Evolutionary conservation across 2,113 vertebrate species (phyloP), one percentile per base, ranked within the genome.

Genomic region (Uropsilus gracilis): DNA sequence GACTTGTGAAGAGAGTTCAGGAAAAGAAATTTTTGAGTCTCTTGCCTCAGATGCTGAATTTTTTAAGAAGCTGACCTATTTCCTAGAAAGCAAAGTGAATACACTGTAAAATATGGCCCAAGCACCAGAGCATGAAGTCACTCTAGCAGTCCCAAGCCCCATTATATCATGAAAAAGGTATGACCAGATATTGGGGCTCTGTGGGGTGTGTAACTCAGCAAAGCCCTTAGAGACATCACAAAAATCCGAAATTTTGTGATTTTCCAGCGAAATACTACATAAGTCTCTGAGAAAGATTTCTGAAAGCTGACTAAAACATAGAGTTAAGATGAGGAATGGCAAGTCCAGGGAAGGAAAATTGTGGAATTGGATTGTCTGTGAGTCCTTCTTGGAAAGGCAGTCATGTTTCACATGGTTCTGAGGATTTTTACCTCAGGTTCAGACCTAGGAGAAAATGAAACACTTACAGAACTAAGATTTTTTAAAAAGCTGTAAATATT

Each of bases 51-150:
- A 72, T 63, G 76, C 2, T 82, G 26, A 85, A 81, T 73, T 88
- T 95, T 96, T 95, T 32, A 97, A 94, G 61, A 93, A 83, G 48
- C 10, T 85, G 61, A 87, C 72, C 81, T 18, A 92, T 71, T 91
- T 95, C 87, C 76, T 80, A 68, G 86, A 91, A 93, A 94, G 57
- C 57, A 42, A 91, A 96, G 64, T 86, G 57, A 89, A 90, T 75
- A 78, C 6, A 32, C 8, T 37, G 4, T 44, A 89, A 81, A 61
- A 73, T 53, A 91, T 37, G 39, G 69, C 37, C 84, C 72, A 77
- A 89, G 37, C 28, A 42, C 42, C 28, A 46, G 63, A 78, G 34
- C 34, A n/a, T 34, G 22, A 86, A 86, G 76, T 83, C 63, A 78
- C 20, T 37, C 28, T 66, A 22, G 10, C 46, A 59, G 30, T 30